Evolutionary conservation across 2,888 invertebrate genomes (phyloP), one percentile per base, ranked within the genome.

Genomic region (Ypsolopha sequella): DNA sequence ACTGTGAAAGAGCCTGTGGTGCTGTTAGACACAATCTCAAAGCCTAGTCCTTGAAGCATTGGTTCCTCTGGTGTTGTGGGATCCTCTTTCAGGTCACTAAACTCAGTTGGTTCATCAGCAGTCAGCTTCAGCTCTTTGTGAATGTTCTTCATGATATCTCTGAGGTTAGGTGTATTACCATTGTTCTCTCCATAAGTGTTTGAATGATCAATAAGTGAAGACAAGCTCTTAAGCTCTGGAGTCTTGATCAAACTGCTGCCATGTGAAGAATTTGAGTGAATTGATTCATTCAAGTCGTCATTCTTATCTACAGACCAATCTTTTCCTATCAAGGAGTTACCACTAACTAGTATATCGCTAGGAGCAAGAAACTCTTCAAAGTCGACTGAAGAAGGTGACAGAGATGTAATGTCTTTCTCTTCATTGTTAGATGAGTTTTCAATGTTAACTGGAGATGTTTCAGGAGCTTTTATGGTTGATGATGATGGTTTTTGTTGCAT

Each of bases 241-340:
- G 85, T 86, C 68, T 89, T 88, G 43, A 86, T 80, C 62, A 79
- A 70, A 51, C 77, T 87, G 48, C 88, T 87, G 13, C 81, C 85
- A 57, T 86, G 84, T 47, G 89, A 88, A 36, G 88, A 84, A 59
- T 86, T 76, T 6, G 89, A 88, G 53, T 87, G 78, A 14, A 81
- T 70, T 52, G 89, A 86, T 14, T 36, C 24, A 14, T 86, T 84
- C 59, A 88, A 75, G 14, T 86, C 84, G 64, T 89, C 89, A 63
- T 86, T 88, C 57, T 80, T 89, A 8, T 91, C 90, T 49, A 90
- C 90, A 78, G 92, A 92, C 62, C 91, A 91, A 2, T 89, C 87
- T 68, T 89, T 89, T 38, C 89, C 88, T 67, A 86, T 80, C 41
- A 92, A 67, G n/a, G 91, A 91, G 73, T 92, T 92, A 0, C 92